Percentiles rank a stretch among this genome's conserved stretches.
Conservation (phyloP, 1,140 invertebrate species). For the Ctenoplectra terminalis region DNA sequence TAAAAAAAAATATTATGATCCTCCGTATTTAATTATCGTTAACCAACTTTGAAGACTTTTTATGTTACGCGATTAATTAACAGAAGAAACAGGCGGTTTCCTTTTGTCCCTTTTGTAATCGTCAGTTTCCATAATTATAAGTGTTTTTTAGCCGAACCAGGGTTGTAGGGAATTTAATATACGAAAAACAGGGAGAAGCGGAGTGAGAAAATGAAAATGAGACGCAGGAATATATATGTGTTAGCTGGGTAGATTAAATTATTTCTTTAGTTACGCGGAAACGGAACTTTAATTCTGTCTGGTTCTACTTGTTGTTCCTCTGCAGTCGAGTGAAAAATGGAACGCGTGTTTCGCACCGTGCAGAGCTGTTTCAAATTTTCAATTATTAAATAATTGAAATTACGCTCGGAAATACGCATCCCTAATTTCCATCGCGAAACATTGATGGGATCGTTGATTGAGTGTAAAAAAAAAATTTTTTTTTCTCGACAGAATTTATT, state of each 20-base stretch:
- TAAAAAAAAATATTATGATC: no score
- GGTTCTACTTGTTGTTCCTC: no score
- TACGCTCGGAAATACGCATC: no score
- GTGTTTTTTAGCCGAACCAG: not conserved
- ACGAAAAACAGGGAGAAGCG: not conserved
- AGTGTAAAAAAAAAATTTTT: no score
- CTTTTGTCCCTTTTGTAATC: not conserved
- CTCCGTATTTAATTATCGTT: no score
- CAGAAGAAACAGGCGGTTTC: not conserved
- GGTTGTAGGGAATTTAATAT: not conserved
- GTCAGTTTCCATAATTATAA: not conserved
- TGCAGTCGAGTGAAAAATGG: no score
- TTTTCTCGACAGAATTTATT: not conserved
- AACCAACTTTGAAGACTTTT: not conserved
- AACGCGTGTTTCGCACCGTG: not conserved
- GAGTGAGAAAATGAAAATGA: not conserved
- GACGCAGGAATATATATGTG: conserved; percentile 1
- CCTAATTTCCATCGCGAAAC: no score
- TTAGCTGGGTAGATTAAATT: not conserved
- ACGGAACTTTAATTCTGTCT: not conserved
- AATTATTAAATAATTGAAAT: not conserved
- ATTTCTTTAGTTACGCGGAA: not conserved
- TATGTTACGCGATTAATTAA: not conserved
- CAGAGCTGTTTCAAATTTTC: not conserved
- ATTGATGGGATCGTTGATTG: no score